A percentile compares a stretch with the other conserved stretches of the same genome.
These are phyloP conservation scores for Sciaenops ocellatus DNA, from an alignment of 2,797 vertebrate species.

Conservation along the genomic window DNA sequence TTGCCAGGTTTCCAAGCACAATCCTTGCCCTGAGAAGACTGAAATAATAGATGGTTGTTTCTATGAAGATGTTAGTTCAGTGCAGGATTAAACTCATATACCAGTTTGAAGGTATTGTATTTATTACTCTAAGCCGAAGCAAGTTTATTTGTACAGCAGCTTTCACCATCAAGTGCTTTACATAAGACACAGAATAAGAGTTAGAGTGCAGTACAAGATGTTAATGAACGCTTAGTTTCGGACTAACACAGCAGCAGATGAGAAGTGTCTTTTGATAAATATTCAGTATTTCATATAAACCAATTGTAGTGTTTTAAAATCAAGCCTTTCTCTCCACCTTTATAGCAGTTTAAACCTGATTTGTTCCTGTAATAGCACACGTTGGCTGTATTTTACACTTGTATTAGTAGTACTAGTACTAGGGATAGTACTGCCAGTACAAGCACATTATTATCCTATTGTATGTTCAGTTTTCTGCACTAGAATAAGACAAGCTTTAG, in stretches of 20 bases:
- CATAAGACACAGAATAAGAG: not conserved
- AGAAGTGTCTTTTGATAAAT: not conserved
- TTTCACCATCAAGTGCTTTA: slow-evolving; percentile 11
- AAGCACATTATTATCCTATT: not conserved
- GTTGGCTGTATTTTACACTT: not conserved
- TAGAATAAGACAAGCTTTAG: not conserved
- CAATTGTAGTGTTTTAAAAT: not conserved
- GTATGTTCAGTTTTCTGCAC: not conserved
- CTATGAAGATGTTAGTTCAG: slow-evolving; percentile 36
- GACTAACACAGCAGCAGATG: not conserved
- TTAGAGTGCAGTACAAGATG: not conserved
- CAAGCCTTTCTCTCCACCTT: not conserved
- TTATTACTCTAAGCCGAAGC: not conserved
- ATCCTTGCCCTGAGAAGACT: slow-evolving; percentile 57
- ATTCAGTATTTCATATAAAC: not conserved
- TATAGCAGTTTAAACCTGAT: not conserved
- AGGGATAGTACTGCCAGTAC: no score
- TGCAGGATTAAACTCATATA: not conserved
- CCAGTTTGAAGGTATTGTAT: not conserved
- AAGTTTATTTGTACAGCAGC: slow-evolving; percentile 5
- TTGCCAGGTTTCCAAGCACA: slow-evolving; percentile 72
- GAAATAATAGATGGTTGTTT: slow-evolving; percentile 51
- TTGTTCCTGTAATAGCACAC: not conserved
- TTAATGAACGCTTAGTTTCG: not conserved
- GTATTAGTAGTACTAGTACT: not conserved